Percentiles rank a stretch among this genome's conserved stretches.
Conservation (phyloP, 2,113 vertebrate genomes). For the Cyanoderma ruficeps region DNA sequence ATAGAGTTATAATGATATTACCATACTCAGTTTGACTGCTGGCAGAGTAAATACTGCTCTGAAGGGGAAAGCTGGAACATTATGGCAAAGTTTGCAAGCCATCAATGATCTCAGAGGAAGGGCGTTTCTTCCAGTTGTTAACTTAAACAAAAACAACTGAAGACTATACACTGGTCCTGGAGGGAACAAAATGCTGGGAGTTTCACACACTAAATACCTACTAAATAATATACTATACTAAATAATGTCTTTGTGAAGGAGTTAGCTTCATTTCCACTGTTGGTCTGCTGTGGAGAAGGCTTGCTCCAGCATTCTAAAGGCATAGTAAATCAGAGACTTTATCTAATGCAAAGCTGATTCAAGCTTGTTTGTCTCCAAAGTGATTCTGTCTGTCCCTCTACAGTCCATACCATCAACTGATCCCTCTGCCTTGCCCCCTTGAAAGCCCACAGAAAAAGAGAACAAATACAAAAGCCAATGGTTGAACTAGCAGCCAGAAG, state of each 20-base stretch:
- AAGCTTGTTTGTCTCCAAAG: neutral
- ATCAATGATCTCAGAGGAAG: constrained; percentile 65
- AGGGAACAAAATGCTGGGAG: neutral
- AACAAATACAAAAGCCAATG: neutral
- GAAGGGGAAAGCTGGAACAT: constrained; percentile 21
- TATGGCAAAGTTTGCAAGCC: constrained; percentile 40
- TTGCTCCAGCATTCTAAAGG: neutral
- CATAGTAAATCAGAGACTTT: neutral
- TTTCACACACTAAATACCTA: no score
- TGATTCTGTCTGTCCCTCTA: neutral
- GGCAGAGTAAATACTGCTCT: neutral
- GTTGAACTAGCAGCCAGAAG: neutral
- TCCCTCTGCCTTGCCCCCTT: neutral
- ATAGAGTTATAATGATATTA: constrained; percentile 39
- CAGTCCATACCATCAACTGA: neutral
- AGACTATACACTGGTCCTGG: neutral
- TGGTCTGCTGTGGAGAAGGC: neutral
- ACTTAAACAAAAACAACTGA: constrained; percentile 54
- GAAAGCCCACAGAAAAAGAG: neutral
- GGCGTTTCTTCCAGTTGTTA: constrained; percentile 53
- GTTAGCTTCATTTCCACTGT: neutral
- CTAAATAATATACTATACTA: no score
- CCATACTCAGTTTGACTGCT: neutral
- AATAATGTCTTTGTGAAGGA: neutral
- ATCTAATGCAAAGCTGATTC: neutral